Evolutionary conservation across 2,797 vertebrate genomes (phyloP), one percentile per base, ranked within the genome.

Genomic region (Myotis daubentonii): DNA sequence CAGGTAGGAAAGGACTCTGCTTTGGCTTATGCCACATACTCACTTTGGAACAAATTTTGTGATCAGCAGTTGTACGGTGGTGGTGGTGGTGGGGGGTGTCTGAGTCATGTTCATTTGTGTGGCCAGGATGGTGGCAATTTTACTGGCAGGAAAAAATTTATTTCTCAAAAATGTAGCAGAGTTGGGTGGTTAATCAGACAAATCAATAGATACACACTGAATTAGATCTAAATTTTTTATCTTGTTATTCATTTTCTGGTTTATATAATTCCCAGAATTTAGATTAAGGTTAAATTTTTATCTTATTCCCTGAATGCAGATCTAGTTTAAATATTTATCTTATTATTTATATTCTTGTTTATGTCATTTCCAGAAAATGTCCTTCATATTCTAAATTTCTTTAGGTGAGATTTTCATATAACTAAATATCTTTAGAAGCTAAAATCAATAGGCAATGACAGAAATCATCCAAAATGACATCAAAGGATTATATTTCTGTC

Each of bases 381-480:
- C 12, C 30, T 75, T 60, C 85, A 33, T 70, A 1, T 53, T 90
- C 17, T 95, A 13, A 92, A 68, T 51, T 25, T 11, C 20, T 87
- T 87, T 30, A 41, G 8, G 22, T 72, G 3, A 87, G 2, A 82
- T 75, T 92, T 90, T 95, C 10, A 17, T 81, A 49, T 62, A 89
- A 72, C 3, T 28, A n/a, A 70, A 8, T 1, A 89, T 41, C 10
- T 16, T 57, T 89, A 62, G 33, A 90, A 70, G 5, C 13, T 88
- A 88, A 94, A 91, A 72, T 68, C 60, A 92, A 33, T 33, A 93
- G 10, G 68, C 8, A 96, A 90, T 82, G 25, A 41, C 47, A 97
- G 5, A 82, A 94, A 96, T 97, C 75, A 13, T 95, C 70, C 38
- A 79, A n/a, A 97, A 65, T 87, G 23, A 71, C 66, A 75, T 82